These are phyloP conservation scores for Gorilla gorilla DNA, from an alignment of 2,113 vertebrate genomes.

Conservation along the genomic window DNA sequence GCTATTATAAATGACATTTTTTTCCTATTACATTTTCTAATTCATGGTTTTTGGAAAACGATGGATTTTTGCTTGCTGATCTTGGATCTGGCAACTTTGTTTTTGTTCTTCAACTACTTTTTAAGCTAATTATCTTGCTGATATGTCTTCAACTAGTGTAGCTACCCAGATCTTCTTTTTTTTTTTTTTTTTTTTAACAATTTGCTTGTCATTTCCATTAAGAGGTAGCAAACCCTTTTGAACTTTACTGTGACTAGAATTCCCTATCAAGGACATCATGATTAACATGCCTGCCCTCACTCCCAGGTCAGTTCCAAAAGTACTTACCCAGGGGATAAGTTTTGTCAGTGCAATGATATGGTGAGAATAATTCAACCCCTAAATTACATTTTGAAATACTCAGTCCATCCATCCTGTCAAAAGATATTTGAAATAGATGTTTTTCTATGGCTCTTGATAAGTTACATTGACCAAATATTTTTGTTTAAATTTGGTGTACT, in stretches of 20 bases:
- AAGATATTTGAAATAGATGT: neutral
- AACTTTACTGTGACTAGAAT: neutral
- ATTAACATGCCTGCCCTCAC: neutral
- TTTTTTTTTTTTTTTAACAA: neutral
- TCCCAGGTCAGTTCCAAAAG: neutral
- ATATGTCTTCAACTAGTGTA: neutral
- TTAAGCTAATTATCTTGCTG: neutral
- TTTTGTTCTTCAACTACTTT: neutral
- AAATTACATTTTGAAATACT: neutral
- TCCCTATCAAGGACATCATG: neutral
- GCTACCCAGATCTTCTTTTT: neutral
- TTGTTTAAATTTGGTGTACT: neutral
- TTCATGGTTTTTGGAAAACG: neutral
- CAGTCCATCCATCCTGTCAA: neutral
- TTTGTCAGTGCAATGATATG: neutral
- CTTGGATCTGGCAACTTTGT: neutral
- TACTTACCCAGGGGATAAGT: neutral
- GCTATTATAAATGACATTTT: neutral
- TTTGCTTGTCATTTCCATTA: neutral
- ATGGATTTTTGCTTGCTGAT: neutral
- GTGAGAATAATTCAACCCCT: neutral
- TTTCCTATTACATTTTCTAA: neutral
- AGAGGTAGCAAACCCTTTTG: neutral
- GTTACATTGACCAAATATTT: slow-evolving; percentile 16
- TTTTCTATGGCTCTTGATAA: neutral